Evolutionary conservation across 1,140 invertebrate genomes (phyloP).

Genomic region (Bursaphelenchus mucronatus): DNA sequence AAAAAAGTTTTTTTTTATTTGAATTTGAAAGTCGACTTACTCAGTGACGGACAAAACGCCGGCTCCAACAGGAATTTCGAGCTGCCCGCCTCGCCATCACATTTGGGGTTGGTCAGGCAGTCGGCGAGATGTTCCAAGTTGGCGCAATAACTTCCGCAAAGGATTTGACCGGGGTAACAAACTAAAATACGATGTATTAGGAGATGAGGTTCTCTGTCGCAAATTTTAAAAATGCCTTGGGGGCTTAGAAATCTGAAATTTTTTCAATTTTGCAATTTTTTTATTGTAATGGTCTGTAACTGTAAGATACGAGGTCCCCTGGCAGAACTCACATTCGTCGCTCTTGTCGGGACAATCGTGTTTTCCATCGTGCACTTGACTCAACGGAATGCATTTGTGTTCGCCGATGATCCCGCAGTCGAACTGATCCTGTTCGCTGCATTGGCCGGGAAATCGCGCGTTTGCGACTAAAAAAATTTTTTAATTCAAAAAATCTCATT

Average conservation of each 20-base stretch:
- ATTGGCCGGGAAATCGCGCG: conserved; percentile 31
- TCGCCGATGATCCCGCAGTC: conserved; percentile 31
- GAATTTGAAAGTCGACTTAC: conserved; percentile 17
- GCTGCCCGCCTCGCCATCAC: conserved; percentile 22
- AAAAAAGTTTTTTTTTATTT: background rate
- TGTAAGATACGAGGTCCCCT: too few species aligned
- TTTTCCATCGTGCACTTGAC: conserved; percentile 44
- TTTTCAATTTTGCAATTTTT: too few species aligned
- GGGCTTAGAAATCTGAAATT: background rate
- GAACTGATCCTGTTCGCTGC: conserved; percentile 23
- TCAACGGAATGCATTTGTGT: conserved; percentile 45
- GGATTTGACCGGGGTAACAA: conserved; percentile 43
- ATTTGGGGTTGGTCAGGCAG: conserved; percentile 31
- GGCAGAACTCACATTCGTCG: conserved; percentile 59
- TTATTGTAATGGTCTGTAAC: too few species aligned
- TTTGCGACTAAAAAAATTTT: conserved; percentile 18
- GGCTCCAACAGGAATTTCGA: conserved; percentile 18
- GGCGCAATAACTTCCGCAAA: conserved; percentile 36
- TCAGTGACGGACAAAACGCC: conserved; percentile 32
- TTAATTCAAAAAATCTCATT: too few species aligned
- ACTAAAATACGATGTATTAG: conserved; percentile 9
- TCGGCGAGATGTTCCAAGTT: conserved; percentile 31
- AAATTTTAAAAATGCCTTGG: background rate
- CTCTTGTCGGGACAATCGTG: conserved; percentile 55
- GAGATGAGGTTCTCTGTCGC: too few species aligned